phyloP scores from a whole-genome alignment of 2,888 invertebrate genomes.

The Sisyra terminalis region DNA sequence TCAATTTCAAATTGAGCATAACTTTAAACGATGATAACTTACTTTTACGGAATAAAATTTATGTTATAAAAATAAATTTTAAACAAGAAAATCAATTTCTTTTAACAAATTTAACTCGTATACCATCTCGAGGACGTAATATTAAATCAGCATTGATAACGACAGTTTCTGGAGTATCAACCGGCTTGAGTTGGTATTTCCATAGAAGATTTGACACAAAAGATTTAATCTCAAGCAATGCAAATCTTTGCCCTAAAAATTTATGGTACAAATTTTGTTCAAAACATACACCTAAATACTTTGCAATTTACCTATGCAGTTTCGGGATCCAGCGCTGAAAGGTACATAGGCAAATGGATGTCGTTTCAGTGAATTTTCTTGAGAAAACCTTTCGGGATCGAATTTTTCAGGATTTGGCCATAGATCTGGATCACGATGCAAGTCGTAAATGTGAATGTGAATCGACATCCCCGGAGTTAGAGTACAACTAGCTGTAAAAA shows the following conservation, averaged over 20 bases:
- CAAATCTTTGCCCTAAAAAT: constrained; percentile 31
- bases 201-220: constrained; percentile 30
- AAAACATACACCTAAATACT: no score
- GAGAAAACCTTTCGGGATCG: constrained; percentile 7
- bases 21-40: no score
- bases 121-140: neutral
- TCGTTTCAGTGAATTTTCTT: neutral
- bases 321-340: constrained; percentile 6
- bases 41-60: no score
- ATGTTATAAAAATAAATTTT: no score
- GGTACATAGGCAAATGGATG: constrained; percentile 7
- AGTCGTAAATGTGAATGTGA: constrained; percentile 3
- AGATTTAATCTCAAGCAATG: constrained; percentile 7
- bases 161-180: constrained; percentile 26
- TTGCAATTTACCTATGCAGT: constrained; percentile 8
- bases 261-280: no score
- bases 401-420: constrained; percentile 7
- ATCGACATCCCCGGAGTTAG: constrained; percentile 8
- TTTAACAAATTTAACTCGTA: constrained; percentile 4
- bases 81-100: neutral
- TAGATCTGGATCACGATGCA: constrained; percentile 5
- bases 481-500: constrained; percentile 13
- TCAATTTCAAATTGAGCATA: no score
- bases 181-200: constrained; percentile 29
- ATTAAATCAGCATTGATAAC: constrained; percentile 25